Evolutionary conservation across 2,888 invertebrate genomes (phyloP), one percentile per base, ranked within the genome.

Genomic region (Steinernema scapterisci): DNA sequence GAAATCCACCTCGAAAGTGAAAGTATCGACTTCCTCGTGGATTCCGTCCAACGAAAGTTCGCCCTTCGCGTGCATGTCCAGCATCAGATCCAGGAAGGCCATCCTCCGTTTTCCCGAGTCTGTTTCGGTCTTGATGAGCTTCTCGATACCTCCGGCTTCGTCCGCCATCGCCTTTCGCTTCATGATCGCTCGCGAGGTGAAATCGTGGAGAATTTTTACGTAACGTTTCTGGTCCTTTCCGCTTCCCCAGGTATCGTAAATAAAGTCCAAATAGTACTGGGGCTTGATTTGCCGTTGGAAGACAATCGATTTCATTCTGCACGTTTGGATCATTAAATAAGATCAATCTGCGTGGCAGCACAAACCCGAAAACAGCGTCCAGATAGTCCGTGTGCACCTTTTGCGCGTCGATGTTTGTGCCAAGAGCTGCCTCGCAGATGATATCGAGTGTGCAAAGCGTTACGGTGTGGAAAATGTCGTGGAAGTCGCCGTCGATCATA

Each of bases 361-460:
- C 51, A 52, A 54, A 84, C 84, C 79, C 78, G 72, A 86, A 83
- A 0, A 86, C 86, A 5, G 86, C 84, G 70, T 86, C 85, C 72
- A 86, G 73, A 75, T 86, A 86, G 25, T 84, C 83, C 0, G 82
- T 82, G 63, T 84, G 74, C 7, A 80, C 79, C 25, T 80, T 83
- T 73, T 86, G 86, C 0, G 86, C 87, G 73, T 86, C 82, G 44
- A 85, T 84, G 70, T 81, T 81, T 11, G 81, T 80, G 31, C 86
- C 86, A 3, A 86, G 76, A 0, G 87, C 85, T 0, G 85, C 81
- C 76, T 89, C 89, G 84, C 89, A 89, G 27, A 89, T 90, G 75
- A 89, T 88, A 79, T 90, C 89, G 73, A 89, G 82, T 5, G 89
- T 89, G 84, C 89, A 89, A 6, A 88, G 82, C 11, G 89, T 88